A percentile compares a stretch with the other conserved stretches of the same genome.
These are phyloP conservation scores for Equus przewalskii DNA, from an alignment of 2,113 vertebrate genomes.

Conservation along the genomic window DNA sequence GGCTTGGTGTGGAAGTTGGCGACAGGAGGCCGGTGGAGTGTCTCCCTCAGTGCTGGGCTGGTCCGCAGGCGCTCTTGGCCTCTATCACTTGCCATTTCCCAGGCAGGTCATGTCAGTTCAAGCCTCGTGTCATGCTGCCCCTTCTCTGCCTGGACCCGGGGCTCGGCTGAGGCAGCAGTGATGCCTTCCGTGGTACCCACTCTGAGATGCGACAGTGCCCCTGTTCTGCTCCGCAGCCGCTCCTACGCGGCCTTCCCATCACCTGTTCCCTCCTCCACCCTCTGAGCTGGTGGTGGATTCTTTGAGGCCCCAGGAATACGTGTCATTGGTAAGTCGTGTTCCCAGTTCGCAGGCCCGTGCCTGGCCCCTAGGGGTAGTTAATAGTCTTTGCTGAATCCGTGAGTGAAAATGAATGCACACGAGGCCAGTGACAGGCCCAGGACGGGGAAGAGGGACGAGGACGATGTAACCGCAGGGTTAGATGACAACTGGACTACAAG, in stretches of 20 bases:
- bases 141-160: neutral
- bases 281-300: fast-evolving
- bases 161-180: fast-evolving
- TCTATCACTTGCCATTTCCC: neutral
- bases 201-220: fast-evolving
- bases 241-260: no score
- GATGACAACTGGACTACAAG: neutral
- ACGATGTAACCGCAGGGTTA: fast-evolving
- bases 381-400: fast-evolving
- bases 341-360: no score
- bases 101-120: no score
- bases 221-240: fast-evolving
- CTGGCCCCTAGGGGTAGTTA: neutral
- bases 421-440: neutral
- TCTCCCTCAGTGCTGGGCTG: fast-evolving
- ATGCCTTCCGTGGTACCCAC: fast-evolving
- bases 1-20: neutral
- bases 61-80: neutral
- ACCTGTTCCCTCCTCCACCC: neutral
- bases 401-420: neutral
- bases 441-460: neutral
- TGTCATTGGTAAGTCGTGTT: neutral
- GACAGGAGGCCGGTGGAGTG: fast-evolving
- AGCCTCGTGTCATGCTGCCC: neutral
- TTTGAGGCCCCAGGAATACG: neutral